Evolutionary conservation across 1,140 invertebrate species (phyloP).

Genomic region (Pseudomyrmex dendroicus): DNA sequence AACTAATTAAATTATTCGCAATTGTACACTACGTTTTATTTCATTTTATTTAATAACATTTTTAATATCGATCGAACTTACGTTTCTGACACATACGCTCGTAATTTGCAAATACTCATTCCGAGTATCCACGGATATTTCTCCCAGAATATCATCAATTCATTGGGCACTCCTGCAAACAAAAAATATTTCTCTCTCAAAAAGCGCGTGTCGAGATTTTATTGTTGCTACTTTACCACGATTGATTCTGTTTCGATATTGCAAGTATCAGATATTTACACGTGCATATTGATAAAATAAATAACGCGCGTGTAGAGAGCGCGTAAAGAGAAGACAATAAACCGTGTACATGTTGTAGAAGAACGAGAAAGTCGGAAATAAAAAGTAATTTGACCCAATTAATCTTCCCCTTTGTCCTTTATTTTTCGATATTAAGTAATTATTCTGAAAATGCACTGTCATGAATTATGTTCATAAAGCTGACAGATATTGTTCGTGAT

Average conservation of each 20-base stretch:
- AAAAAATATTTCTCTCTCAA: constrained; percentile 20
- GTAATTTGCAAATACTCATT: constrained; percentile 91
- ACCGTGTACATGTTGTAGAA: neutral
- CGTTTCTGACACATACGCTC: constrained; percentile 87
- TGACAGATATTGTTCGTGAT: neutral
- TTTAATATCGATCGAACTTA: constrained; percentile 65
- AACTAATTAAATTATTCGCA: no score
- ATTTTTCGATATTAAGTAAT: neutral
- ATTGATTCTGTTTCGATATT: neutral
- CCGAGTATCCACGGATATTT: constrained; percentile 96
- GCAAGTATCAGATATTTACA: no score
- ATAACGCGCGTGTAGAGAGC: no score
- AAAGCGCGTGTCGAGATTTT: no score
- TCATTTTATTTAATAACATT: constrained; percentile 5
- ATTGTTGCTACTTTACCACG: no score
- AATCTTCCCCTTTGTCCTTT: neutral
- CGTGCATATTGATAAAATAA: no score
- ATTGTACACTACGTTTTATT: neutral
- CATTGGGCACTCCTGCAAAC: constrained; percentile 92
- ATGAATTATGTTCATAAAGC: neutral
- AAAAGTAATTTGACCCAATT: constrained; percentile 17
- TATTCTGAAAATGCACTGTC: neutral
- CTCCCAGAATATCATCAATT: constrained; percentile 94
- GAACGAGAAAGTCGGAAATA: neutral
- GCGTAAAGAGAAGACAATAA: neutral